phyloP scores from a whole-genome alignment of 2,888 invertebrate species.

The Capitulum mitella region DNA sequence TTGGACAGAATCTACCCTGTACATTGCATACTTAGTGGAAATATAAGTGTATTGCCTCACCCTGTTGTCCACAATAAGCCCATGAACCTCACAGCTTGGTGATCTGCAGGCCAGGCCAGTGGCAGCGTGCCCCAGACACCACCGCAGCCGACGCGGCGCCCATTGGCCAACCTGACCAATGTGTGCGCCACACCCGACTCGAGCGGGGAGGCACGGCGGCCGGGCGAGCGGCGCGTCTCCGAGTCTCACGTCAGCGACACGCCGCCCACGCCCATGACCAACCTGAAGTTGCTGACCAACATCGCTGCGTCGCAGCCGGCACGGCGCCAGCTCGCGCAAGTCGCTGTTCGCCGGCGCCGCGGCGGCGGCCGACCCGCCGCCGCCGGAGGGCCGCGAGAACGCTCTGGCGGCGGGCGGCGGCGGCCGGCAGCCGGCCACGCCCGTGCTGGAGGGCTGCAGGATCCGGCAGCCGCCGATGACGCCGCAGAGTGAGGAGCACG shows the following conservation, averaged over 20 bases:
- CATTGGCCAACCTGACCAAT: not conserved
- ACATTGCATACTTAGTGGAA: too few species aligned
- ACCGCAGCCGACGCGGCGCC: not conserved
- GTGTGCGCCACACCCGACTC: not conserved
- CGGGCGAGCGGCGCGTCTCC: not conserved
- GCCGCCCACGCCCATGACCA: slow-evolving; percentile 58
- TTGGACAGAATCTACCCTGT: too few species aligned
- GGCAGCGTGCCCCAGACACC: not conserved
- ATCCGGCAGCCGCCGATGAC: not conserved
- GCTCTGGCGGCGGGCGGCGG: not conserved
- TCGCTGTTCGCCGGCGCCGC: slow-evolving; percentile 27
- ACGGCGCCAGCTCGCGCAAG: slow-evolving; percentile 30
- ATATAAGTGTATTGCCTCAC: too few species aligned
- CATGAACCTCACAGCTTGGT: too few species aligned
- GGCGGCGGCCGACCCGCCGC: not conserved
- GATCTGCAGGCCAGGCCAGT: not conserved
- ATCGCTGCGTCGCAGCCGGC: slow-evolving; percentile 49
- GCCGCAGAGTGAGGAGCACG: not conserved
- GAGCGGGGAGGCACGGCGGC: not conserved
- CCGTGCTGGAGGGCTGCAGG: not conserved
- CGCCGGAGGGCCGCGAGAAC: not conserved
- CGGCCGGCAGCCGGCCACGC: not conserved
- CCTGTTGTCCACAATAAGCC: too few species aligned
- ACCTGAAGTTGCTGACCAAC: slow-evolving; percentile 58
- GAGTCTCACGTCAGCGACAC: not conserved